These are phyloP conservation scores for Chauna torquata DNA, from an alignment of 2,113 vertebrate genomes.

Conservation along the genomic window DNA sequence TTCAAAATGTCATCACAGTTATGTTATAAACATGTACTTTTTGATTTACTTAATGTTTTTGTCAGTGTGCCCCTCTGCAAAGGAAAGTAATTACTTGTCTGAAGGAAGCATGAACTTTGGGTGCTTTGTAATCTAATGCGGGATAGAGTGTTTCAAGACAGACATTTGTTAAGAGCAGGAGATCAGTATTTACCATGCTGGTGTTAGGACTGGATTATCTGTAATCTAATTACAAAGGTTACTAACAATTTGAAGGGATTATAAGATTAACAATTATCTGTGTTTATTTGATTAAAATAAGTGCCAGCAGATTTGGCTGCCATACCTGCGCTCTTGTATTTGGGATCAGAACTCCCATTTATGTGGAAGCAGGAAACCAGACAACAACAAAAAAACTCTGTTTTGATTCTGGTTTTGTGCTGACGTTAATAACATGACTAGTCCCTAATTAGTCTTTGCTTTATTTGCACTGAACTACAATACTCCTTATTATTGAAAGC, in stretches of 20 bases:
- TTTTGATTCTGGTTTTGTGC: background rate
- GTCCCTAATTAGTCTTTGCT: background rate
- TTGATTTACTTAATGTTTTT: constrained; percentile 46
- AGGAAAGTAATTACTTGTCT: background rate
- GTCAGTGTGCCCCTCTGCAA: background rate
- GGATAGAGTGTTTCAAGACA: background rate
- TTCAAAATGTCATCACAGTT: constrained; percentile 73
- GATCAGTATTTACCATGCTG: constrained; percentile 3
- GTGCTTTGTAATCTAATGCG: background rate
- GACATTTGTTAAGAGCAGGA: background rate
- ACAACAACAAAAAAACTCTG: background rate
- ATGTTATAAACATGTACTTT: constrained; percentile 55
- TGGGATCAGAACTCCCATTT: background rate
- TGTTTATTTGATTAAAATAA: constrained; percentile 57
- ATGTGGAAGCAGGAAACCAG: background rate
- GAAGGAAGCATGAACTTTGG: background rate
- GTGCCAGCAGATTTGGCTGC: constrained; percentile 7
- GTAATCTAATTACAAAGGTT: constrained; percentile 59
- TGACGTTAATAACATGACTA: background rate
- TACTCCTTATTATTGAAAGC: background rate
- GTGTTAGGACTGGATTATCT: constrained; percentile 46
- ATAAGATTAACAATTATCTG: constrained; percentile 52
- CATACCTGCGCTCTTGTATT: background rate
- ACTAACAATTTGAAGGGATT: constrained; percentile 52
- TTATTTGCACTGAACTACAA: background rate